phyloP scores from a whole-genome alignment of 1,140 invertebrate genomes.

The Conus betulinus region DNA sequence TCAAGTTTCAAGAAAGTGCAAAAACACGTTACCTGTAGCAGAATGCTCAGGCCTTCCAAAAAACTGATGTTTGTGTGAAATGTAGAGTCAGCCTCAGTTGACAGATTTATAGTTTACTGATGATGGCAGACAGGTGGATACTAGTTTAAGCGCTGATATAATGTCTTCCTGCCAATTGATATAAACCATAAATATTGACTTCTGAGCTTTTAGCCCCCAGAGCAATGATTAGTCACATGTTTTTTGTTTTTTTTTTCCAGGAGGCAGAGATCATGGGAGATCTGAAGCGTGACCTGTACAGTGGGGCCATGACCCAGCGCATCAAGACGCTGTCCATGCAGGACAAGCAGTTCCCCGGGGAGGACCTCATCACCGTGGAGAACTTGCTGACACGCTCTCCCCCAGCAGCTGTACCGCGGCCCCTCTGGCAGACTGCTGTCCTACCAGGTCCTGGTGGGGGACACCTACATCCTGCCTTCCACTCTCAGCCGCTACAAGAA shows the following conservation, averaged over 20 bases:
- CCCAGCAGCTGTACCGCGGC: conserved; percentile 39
- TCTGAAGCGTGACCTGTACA: conserved; percentile 38
- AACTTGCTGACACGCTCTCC: conserved; percentile 43
- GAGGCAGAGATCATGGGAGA: conserved; percentile 48
- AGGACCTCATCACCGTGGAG: conserved; percentile 49
- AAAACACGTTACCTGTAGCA: too few relatives aligned
- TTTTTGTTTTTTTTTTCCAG: conserved; percentile 25
- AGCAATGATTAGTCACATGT: too few relatives aligned
- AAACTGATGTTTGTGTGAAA: too few relatives aligned
- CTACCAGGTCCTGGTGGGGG: conserved; percentile 55
- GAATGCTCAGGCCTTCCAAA: too few relatives aligned
- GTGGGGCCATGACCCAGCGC: conserved; percentile 44
- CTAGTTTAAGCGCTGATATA: too few relatives aligned
- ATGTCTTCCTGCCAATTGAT: too few relatives aligned
- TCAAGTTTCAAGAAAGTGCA: too few relatives aligned
- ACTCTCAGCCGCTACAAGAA: conserved; percentile 39
- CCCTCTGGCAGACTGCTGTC: conserved; percentile 48
- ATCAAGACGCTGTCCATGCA: conserved; percentile 39
- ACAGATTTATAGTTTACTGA: too few relatives aligned
- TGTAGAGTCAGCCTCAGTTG: too few relatives aligned
- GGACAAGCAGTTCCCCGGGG: conserved; percentile 41
- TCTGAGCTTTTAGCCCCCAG: too few relatives aligned
- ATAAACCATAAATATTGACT: too few relatives aligned
- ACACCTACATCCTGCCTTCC: conserved; percentile 31
- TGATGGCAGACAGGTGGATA: too few relatives aligned